Evolutionary conservation across 2,113 vertebrate genomes (phyloP).

Genomic region (Vicugna pacos): DNA sequence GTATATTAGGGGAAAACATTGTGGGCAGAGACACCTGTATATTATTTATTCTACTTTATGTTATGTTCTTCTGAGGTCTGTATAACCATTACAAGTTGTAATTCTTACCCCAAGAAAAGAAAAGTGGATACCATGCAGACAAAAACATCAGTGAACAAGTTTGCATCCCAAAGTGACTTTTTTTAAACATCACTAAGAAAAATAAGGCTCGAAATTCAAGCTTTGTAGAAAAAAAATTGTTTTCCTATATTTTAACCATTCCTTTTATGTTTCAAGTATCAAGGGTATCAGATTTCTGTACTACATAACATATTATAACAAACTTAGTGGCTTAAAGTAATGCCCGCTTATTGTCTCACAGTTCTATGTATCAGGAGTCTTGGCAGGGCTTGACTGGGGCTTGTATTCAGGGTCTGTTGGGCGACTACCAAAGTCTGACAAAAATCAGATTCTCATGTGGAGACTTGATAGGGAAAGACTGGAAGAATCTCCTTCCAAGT

Average conservation of each 20-base stretch:
- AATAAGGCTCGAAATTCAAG: background rate
- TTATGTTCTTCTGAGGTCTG: background rate
- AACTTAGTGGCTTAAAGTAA: background rate
- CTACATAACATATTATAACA: background rate
- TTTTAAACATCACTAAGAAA: background rate
- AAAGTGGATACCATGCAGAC: background rate
- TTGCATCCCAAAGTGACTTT: background rate
- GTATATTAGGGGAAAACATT: background rate
- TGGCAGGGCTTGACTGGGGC: background rate
- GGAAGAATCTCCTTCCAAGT: background rate
- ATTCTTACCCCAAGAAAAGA: background rate
- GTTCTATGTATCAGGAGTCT: background rate
- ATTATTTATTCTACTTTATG: background rate
- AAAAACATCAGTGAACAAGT: background rate
- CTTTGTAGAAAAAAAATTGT: background rate
- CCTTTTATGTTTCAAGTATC: background rate
- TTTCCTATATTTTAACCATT: background rate
- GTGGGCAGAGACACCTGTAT: background rate
- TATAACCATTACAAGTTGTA: background rate
- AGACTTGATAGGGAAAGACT: background rate
- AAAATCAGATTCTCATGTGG: background rate
- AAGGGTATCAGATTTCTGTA: background rate
- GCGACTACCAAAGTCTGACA: rapidly evolving
- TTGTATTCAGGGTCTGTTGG: rapidly evolving
- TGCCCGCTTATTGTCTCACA: too few species aligned